Base-by-base conservation (phyloP, 2,888 invertebrate species). In the Marronus borbonicus region DNA sequence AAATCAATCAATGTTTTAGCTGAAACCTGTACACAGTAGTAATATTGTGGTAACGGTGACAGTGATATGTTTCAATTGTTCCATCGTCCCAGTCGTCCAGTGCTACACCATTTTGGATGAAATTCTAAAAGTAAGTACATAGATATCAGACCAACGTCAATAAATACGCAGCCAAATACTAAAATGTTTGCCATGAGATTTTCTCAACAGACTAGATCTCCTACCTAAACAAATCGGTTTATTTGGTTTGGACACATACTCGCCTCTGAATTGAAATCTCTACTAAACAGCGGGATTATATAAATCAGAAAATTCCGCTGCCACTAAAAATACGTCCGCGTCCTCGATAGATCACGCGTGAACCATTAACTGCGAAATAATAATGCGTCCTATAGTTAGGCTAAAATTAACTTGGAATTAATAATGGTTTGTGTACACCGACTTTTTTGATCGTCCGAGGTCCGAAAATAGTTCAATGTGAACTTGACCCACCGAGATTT, bases 401-500 rank as follows among this genome's bases (percentile, higher is more conserved):
- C 58, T 66, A 76, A 76, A 66, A 65, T 76, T 66, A 65, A 62
- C 28, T 5, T 1, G 49, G 31, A 39, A 66, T 76, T 76, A 76
- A 66, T 65, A 66, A 66, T 65, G 49, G 65, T 44, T 76, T 66
- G 55, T 76, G 31, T 76, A 76, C 66, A 55, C 65, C 12, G 52
- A 20, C 66, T 55, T 77, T 70, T 77, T 52, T 77, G 44, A 64
- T 72, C 77, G 70, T 52, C 36, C 70, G 72, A 50, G 50, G 64
- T 62, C 28, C 77, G 44, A 72, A 77, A 77, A 77, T 77, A 77
- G 77, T 72, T 77, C 77, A 77, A 77, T 77, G 77, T 77, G 77
- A 77, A 77, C 77, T 77, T 77, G 77, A 77, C 77, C 77, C 70
- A 77, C 64, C 77, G 20, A 77, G 69, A 77, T 50, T 77, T 62